phyloP scores from a whole-genome alignment of 30 jellyfish, hydroid and myxozoan species.

The Aurelia aurita region DNA sequence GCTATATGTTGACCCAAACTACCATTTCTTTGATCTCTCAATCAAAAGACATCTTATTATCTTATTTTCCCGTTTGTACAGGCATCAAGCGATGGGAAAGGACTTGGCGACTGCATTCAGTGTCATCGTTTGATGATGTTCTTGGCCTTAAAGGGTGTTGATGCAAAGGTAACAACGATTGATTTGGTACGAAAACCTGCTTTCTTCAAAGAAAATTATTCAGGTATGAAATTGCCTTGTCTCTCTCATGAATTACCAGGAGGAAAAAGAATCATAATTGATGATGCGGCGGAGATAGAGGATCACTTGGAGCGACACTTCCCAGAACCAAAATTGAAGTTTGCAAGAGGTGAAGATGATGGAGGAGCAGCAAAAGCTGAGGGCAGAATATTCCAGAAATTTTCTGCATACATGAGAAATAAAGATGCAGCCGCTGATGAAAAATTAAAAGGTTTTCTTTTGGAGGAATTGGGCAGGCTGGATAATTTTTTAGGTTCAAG shows the following conservation, averaged over 20 bases:
- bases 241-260: slow-evolving; percentile 78
- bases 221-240: slow-evolving; percentile 97
- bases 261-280: slow-evolving; percentile 76
- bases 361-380: slow-evolving; percentile 92
- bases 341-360: slow-evolving; percentile 74
- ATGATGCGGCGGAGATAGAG: slow-evolving; percentile 92
- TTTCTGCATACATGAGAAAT: slow-evolving; percentile 93
- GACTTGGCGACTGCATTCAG: slow-evolving; percentile 97
- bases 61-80: neutral
- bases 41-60: neutral
- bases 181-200: slow-evolving; percentile 95
- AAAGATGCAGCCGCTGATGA: slow-evolving; percentile 84
- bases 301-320: slow-evolving; percentile 85
- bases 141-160: slow-evolving; percentile 94
- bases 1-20: too few relatives aligned
- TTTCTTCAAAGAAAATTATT: slow-evolving; percentile 83
- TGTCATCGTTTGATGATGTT: slow-evolving; percentile 98
- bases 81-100: slow-evolving; percentile 99
- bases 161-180: slow-evolving; percentile 97
- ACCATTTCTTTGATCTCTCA: too few relatives aligned
- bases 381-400: slow-evolving; percentile 89
- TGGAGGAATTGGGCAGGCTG: slow-evolving; percentile 82
- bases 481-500: slow-evolving; percentile 80
- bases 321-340: slow-evolving; percentile 92
- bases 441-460: slow-evolving; percentile 54